Conservation (phyloP, 2,888 invertebrate species). For the Plebejus argus region DNA sequence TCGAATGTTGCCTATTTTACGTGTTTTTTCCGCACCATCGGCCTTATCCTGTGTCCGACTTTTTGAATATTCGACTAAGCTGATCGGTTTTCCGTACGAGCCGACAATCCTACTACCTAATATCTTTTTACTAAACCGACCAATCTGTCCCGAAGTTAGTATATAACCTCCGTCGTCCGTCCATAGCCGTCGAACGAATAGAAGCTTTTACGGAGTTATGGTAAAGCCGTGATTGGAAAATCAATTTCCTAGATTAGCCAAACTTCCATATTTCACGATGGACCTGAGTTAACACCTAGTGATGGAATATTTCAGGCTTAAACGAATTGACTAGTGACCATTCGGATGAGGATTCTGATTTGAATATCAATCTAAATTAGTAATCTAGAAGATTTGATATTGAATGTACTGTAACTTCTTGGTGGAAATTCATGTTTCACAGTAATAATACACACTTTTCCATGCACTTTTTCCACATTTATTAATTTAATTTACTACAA, state of each 20-base stretch:
- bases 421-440: too few species aligned
- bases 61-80: too few species aligned
- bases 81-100: too few species aligned
- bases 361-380: background rate
- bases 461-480: too few species aligned
- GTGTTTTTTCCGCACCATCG: background rate
- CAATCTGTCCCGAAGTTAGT: too few species aligned
- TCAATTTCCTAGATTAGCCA: slow-evolving; percentile 9
- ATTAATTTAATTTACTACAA: too few species aligned
- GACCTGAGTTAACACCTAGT: slow-evolving; percentile 6
- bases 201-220: slow-evolving; percentile 7
- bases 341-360: background rate
- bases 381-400: background rate
- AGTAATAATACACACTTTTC: too few species aligned
- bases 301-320: slow-evolving; percentile 1
- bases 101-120: too few species aligned
- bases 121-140: too few species aligned
- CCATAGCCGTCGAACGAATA: background rate
- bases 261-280: slow-evolving; percentile 7
- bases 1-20: background rate
- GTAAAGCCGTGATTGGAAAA: background rate
- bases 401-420: too few species aligned
- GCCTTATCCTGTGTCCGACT: background rate
- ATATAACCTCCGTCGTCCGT: too few species aligned
- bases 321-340: background rate